Percentiles rank a stretch among this genome's conserved stretches.
phyloP scores from a whole-genome alignment of 1,140 invertebrate species.

The Drosophila elegans region DNA sequence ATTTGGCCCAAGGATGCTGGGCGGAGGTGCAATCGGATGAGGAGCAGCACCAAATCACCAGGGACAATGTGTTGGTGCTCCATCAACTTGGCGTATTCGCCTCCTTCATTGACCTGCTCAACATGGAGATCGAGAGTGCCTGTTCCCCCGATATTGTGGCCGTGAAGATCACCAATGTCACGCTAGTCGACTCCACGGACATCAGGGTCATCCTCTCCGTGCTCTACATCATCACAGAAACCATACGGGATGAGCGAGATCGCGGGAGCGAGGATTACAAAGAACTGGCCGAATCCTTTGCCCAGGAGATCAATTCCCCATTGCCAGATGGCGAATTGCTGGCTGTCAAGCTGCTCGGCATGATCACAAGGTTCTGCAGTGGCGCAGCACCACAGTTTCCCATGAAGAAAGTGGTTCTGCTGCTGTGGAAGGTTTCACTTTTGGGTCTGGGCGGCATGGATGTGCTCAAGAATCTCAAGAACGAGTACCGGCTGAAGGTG shows the following conservation, averaged over 20 bases:
- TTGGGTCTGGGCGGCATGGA: slow-evolving; percentile 95
- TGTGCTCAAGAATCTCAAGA: slow-evolving; percentile 91
- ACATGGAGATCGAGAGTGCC: slow-evolving; percentile 96
- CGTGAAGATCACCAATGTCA: slow-evolving; percentile 93
- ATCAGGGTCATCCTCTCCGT: slow-evolving; percentile 96
- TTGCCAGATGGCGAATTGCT: slow-evolving; percentile 94
- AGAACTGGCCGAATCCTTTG: slow-evolving; percentile 90
- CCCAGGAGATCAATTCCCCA: slow-evolving; percentile 91
- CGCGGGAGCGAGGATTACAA: slow-evolving; percentile 89
- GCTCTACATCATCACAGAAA: slow-evolving; percentile 97
- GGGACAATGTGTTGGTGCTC: slow-evolving; percentile 93
- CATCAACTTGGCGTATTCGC: slow-evolving; percentile 95
- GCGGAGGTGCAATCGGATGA: slow-evolving; percentile 95
- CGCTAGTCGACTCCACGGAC: slow-evolving; percentile 95
- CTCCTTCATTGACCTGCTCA: slow-evolving; percentile 95
- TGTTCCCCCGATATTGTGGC: slow-evolving; percentile 90
- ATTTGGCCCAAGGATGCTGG: slow-evolving; percentile 97
- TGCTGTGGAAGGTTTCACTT: slow-evolving; percentile 97
- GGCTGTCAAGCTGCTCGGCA: slow-evolving; percentile 94
- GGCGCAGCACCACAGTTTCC: slow-evolving; percentile 97
- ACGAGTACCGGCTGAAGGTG: slow-evolving; percentile 89
- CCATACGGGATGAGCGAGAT: slow-evolving; percentile 90
- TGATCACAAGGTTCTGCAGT: slow-evolving; percentile 98
- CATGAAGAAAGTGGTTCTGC: slow-evolving; percentile 98
- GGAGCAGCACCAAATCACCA: slow-evolving; percentile 93